Percentiles rank a stretch among this genome's conserved stretches.
Evolutionary conservation across 2,888 invertebrate genomes (phyloP).

Genomic region (Clostera curtula): DNA sequence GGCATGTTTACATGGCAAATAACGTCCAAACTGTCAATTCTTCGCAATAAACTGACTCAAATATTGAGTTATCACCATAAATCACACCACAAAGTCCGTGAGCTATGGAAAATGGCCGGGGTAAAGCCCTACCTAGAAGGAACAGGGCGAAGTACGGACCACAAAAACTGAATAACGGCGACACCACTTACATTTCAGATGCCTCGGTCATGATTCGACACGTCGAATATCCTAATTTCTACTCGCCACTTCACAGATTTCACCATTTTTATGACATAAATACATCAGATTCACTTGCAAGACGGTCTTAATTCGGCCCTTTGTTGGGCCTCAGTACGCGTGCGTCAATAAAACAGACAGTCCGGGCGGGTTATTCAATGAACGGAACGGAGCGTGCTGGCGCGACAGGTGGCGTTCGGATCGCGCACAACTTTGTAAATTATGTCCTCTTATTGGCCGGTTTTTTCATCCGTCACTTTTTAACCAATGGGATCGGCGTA

Average conservation of each 20-base stretch:
- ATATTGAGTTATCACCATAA: slow-evolving; percentile 29
- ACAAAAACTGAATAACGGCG: slow-evolving; percentile 46
- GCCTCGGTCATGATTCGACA: slow-evolving; percentile 93
- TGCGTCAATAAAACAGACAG: slow-evolving; percentile 64
- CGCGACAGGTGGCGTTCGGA: slow-evolving; percentile 66
- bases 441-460: slow-evolving; percentile 38
- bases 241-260: slow-evolving; percentile 86
- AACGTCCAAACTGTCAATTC: slow-evolving; percentile 10
- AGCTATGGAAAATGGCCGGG: slow-evolving; percentile 69
- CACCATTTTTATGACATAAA: slow-evolving; percentile 89
- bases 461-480: slow-evolving; percentile 20
- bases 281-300: slow-evolving; percentile 78
- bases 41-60: slow-evolving; percentile 15
- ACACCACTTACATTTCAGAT: slow-evolving; percentile 88
- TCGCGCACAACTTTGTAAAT: slow-evolving; percentile 40
- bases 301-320: slow-evolving; percentile 71
- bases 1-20: slow-evolving; percentile 8
- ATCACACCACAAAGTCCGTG: slow-evolving; percentile 38
- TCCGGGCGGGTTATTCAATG: slow-evolving; percentile 65
- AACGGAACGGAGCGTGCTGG: slow-evolving; percentile 48
- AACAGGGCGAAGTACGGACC: slow-evolving; percentile 50
- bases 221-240: slow-evolving; percentile 88
- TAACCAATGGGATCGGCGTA: slow-evolving; percentile 40
- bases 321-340: slow-evolving; percentile 72
- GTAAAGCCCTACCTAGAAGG: slow-evolving; percentile 58